phyloP scores from a whole-genome alignment of 1,140 invertebrate genomes.

The Andricus grossulariae region DNA sequence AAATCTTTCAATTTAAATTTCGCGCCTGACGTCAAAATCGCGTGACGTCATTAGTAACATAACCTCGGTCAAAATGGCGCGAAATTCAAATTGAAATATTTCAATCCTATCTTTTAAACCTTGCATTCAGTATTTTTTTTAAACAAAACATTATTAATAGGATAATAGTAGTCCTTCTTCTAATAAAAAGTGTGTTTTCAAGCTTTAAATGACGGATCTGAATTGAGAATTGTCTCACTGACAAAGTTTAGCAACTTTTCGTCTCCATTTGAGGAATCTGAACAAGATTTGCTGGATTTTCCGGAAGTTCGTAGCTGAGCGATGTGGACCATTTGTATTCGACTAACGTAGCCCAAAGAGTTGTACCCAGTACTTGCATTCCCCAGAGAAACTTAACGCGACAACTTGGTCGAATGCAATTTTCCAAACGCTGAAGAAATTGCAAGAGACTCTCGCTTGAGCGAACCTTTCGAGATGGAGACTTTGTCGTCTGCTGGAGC shows the following conservation, averaged over 20 bases:
- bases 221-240: neutral
- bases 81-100: slow-evolving; percentile 17
- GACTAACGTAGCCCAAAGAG: slow-evolving; percentile 5
- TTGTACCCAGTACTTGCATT: slow-evolving; percentile 7
- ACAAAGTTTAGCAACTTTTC: neutral
- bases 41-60: neutral
- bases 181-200: neutral
- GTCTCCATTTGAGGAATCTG: slow-evolving; percentile 5
- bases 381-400: slow-evolving; percentile 10
- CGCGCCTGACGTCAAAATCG: neutral
- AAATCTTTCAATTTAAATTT: no score
- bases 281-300: neutral
- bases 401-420: slow-evolving; percentile 29
- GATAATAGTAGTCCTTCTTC: no score
- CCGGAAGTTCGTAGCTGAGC: neutral
- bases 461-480: slow-evolving; percentile 18
- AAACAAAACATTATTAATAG: no score
- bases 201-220: neutral
- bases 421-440: slow-evolving; percentile 27
- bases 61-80: neutral
- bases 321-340: slow-evolving; percentile 21
- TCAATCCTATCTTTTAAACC: no score
- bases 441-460: slow-evolving; percentile 23
- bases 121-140: no score
- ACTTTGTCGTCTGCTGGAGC: slow-evolving; percentile 12